Evolutionary conservation across 2,113 vertebrate genomes (phyloP), one percentile per base, ranked within the genome.

Genomic region (Grallaria varia): DNA sequence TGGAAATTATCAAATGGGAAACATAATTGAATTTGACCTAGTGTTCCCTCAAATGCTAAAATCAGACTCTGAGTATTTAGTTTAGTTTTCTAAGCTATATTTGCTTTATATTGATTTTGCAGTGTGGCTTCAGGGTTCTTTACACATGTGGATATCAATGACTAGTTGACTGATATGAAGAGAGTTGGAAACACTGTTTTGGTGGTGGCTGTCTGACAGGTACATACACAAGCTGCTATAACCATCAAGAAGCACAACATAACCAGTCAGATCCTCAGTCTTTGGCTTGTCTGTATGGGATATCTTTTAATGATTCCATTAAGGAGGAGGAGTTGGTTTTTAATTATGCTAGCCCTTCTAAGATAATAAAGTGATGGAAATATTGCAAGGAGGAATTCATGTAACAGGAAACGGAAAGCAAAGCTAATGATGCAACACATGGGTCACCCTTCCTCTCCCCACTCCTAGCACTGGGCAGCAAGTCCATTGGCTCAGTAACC

Each of bases 21-120:
- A 89, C 22, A 82, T 42, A 56, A 82, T 21, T 53, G 42, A 89
- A 56, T 75, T 47, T 31, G 19, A 72, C 71, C 56, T 88, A 68
- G 74, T 30, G 10, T 79, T 90, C 35, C 47, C 77, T 84, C 89
- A 93, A 90, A 95, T 60, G 71, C 66, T 94, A 93, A 95, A 97
- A 83, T 89, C 52, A 80, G 89, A 95, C 73, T 50, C 59, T 63
- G 52, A 66, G 67, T 93, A 87, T 89, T 96, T 96, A 3, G 3
- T 93, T 89, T 96, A 77, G 83, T 59, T 89, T 95, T 95, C 50
- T 85, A 92, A 97, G 90, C 75, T 79, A 44, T 93, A 39, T 84
- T 97, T 96, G 87, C 33, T 89, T 95, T 64, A 20, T 63, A 97
- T 86, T 90, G 95, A 97, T 97, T 96, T 94, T 88, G 62, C 59